Base-by-base conservation (phyloP, 1,140 invertebrate species). In the Hylaeus volcanicus region DNA sequence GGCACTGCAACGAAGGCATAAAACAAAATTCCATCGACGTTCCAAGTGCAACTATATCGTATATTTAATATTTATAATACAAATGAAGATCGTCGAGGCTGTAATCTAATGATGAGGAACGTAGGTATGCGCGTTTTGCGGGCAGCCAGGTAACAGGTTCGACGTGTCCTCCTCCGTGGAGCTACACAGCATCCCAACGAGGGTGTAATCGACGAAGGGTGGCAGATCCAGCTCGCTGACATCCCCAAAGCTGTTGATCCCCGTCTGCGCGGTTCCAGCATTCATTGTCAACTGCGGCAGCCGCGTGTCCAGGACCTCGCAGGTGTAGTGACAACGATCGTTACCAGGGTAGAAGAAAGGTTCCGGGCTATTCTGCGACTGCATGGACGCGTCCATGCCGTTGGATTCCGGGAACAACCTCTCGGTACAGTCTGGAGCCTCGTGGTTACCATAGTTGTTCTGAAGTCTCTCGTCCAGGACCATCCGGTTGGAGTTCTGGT, bases 121-220 rank as follows among this genome's bases (percentile, higher is more conserved):
- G 79, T 90, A 93, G 64, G 85, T 86, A 74, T 93, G 92, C 4
- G 84, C 72, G 9, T 89, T 75, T 65, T 88, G 89, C 1, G 85
- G 80, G 66, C 88, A 90, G 3, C 88, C 86, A 70, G 66, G 37
- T 82, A 81, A 41, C 86, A 80, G 37, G 56, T 72, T 56, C 73
- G 76, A 65, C 39, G 75, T 75, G 53, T 89, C 88, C n/a, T 91
- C 90, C 5, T 92, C 91, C 2, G 85, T 80, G 8, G 93, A 89
- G 70, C 89, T 93, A 84, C 91, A 93, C 5, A 93, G 72, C 92
- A 93, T 93, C 1, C 92, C 92, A 0, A 93, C 92, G 43, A 93
- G 82, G 0, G 93, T 93, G 81, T 93, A 93, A 83, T 93, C 93
- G 5, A 93, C 91, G 71, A 92, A 93, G 0, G 92, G 88, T 2